Base-by-base conservation (phyloP, 2,797 vertebrate genomes). In the Trichosurus vulpecula region DNA sequence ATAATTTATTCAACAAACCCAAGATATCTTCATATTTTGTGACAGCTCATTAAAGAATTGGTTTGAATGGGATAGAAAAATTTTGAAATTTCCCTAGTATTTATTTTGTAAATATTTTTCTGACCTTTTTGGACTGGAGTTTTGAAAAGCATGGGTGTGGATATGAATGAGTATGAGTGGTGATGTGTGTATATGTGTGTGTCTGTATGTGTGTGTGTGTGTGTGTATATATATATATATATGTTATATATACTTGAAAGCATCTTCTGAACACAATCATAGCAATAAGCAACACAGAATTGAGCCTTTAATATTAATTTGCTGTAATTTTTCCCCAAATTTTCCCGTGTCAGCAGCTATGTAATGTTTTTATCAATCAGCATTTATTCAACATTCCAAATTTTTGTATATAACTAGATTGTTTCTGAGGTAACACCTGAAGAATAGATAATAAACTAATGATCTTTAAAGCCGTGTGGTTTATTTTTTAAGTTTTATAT, bases 301-400 rank as follows among this genome's bases (percentile, higher is more conserved):
- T 99, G 99, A 98, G 98, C 97, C 97, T 99, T 99, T 97, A 97
- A 90, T 96, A 98, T 97, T 98, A 96, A 97, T 98, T 99, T 99
- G 98, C 98, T 99, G 98, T 99, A 98, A 98, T 99, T 98, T 97
- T 98, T 98, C 99, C 97, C 95, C 97, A 97, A 96, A 95, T 92
- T 98, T 94, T 98, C 98, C 98, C 98, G 98, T 98, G 97, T 98
- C 99, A 99, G 98, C 98, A 93, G 98, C 98, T 98, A 98, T 98
- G 97, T 99, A 98, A 98, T 98, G 98, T 99, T 98, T 98, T 98
- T 98, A 98, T 97, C 97, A 97, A 98, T 99, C 98, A 98, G 98
- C 99, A 99, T 99, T 99, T 99, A 99, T 98, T 99, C 99, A 99
- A 99, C 99, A 99, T 99, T 99, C 99, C 99, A 99, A 99, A 99